Base-by-base conservation (phyloP, 1,140 invertebrate species). In the Drosophila subobscura region DNA sequence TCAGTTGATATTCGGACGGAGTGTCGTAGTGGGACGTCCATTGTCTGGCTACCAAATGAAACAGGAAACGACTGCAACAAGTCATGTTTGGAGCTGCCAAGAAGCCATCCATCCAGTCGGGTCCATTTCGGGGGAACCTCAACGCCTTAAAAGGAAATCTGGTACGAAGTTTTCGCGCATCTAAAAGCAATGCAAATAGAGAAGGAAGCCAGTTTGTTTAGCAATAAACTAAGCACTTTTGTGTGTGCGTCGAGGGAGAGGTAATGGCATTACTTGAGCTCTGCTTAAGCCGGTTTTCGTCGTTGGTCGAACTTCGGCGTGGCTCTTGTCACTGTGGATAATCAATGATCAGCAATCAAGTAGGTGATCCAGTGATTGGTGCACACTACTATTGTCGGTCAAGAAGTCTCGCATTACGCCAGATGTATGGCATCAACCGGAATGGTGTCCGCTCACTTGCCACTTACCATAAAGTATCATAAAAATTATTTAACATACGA, bases 41-140 rank as follows among this genome's bases (percentile, higher is more conserved):
- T 67, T 68, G 65, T 68, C 50, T 68, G 55, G 3, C 70, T 27
- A 54, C 70, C 70, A 72, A 72, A 72, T 50, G 20, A 22, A 73
- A 65, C 71, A 73, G 51, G 71, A 65, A 73, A 47, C 71, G 33
- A 53, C 29, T 16, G 65, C 56, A 50, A 14, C 61, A 40, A 52
- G 50, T 68, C 63, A 42, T 41, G 61, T 46, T 37, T 16, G 33
- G 33, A 37, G 33, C 29, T 10, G 20, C 3, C 4, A 3, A n/a
- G 42, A 16, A 16, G 42, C 14, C 44, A 16, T 4, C 16, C 5
- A 20, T 20, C 3, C 25, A 2, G 27, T 2, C 8, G 6, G 12
- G 8, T 1, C n/a, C 1, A 16, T 25, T 33, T 46, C 47, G 63
- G 25, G 23, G 58, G 59, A 14, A 37, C 33, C 10, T 37, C 40